Evolutionary conservation across 2,888 invertebrate genomes (phyloP).

Genomic region (Drosophila formosana): DNA sequence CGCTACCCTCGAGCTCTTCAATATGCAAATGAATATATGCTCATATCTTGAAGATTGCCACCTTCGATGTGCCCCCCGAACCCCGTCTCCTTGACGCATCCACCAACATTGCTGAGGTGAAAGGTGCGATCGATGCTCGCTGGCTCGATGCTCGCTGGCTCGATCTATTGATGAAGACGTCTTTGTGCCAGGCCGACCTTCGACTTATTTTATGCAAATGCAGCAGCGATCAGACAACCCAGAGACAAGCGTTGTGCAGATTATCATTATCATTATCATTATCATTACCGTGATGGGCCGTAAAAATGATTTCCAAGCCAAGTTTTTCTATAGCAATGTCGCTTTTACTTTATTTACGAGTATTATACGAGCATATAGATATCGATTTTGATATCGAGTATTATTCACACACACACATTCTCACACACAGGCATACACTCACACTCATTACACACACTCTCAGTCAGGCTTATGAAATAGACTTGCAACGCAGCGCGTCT

Average conservation of each 20-base stretch:
- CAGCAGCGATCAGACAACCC: constrained; percentile 26
- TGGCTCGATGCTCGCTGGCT: background rate
- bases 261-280: constrained; percentile 18
- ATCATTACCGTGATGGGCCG: constrained; percentile 21
- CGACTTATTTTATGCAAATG: constrained; percentile 59
- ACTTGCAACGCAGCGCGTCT: constrained; percentile 6
- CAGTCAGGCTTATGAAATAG: constrained; percentile 40
- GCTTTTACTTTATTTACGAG: constrained; percentile 68
- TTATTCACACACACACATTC: constrained; percentile 21
- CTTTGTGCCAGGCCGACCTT: constrained; percentile 49
- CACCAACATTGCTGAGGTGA: constrained; percentile 56
- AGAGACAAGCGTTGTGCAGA: constrained; percentile 25
- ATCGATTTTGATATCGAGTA: constrained; percentile 31
- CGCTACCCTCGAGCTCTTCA: constrained; percentile 25
- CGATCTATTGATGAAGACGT: constrained; percentile 50
- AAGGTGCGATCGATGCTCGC: constrained; percentile 53
- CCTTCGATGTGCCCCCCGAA: background rate
- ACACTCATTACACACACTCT: constrained; percentile 8
- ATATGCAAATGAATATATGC: constrained; percentile 50
- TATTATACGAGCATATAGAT: constrained; percentile 22
- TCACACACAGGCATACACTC: constrained; percentile 10
- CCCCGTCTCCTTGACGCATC: constrained; percentile 2
- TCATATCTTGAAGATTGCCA: constrained; percentile 14
- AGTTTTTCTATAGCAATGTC: constrained; percentile 63
- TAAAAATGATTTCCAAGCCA: constrained; percentile 16